These are phyloP conservation scores for Premnoplex brunnescens DNA, from an alignment of 2,797 vertebrate genomes.

Conservation along the genomic window DNA sequence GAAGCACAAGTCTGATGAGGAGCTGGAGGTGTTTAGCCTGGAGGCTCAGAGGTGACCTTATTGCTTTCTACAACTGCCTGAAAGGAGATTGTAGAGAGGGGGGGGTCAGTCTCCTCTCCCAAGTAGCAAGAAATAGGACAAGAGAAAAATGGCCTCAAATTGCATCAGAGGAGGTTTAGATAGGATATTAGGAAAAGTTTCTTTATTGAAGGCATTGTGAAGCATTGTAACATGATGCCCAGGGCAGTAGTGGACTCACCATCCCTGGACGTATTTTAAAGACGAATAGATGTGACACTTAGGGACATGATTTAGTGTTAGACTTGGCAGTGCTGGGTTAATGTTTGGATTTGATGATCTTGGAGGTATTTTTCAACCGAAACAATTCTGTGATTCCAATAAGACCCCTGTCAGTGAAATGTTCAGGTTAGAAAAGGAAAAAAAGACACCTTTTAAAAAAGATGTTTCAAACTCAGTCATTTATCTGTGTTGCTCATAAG, in stretches of 20 bases:
- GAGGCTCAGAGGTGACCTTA: not conserved
- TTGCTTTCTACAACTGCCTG: not conserved
- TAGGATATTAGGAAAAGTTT: not conserved
- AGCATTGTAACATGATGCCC: not conserved
- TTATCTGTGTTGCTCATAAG: not conserved
- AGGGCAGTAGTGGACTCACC: not conserved
- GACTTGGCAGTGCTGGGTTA: not conserved
- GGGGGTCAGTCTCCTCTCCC: not conserved
- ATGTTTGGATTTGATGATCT: not conserved
- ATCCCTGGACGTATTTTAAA: not conserved
- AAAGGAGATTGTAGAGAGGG: not conserved
- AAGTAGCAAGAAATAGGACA: not conserved
- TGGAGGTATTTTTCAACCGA: not conserved
- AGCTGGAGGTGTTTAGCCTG: not conserved
- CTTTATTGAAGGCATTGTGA: not conserved
- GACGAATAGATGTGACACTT: not conserved
- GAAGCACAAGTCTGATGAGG: not conserved
- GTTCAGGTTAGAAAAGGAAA: not conserved
- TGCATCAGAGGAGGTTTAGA: not conserved
- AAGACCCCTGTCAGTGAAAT: not conserved
- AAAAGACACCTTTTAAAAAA: not conserved
- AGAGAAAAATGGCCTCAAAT: not conserved
- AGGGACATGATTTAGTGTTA: not conserved
- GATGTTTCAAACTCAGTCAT: not conserved
- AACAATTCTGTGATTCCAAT: not conserved